Conservation (phyloP, 2,797 vertebrate genomes). For the Silurus lanzhouensis region DNA sequence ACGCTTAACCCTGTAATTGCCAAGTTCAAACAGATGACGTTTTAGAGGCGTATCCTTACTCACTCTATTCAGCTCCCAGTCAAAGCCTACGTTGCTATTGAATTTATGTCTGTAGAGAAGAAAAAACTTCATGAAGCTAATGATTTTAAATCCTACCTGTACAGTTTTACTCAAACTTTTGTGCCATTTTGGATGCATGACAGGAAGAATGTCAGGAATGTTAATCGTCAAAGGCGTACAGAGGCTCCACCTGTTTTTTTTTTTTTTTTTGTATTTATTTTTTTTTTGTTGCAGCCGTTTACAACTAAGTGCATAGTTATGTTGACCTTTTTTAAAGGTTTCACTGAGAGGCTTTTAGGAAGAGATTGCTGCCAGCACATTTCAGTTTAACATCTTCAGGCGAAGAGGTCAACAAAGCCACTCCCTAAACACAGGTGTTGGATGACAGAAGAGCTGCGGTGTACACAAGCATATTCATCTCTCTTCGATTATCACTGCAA, state of each 20-base stretch:
- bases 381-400: conserved; percentile 7
- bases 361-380: neutral
- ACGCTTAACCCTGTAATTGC: conserved; percentile 75
- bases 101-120: neutral
- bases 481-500: neutral
- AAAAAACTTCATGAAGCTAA: neutral
- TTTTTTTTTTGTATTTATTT: neutral
- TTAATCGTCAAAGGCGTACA: conserved; percentile 17
- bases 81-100: neutral
- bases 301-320: neutral
- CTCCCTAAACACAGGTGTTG: conserved; percentile 40
- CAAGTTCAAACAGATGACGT: conserved; percentile 52
- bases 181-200: neutral
- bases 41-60: conserved; percentile 8
- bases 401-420: conserved; percentile 1
- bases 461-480: neutral
- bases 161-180: neutral
- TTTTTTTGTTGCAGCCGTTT: neutral
- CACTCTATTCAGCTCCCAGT: neutral
- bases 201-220: conserved; percentile 16
- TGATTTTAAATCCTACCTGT: neutral
- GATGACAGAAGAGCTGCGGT: neutral
- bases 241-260: conserved; percentile 40
- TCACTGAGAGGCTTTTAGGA: neutral
- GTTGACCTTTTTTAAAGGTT: conserved; percentile 7